Conservation (phyloP, 92 coral and sea anemone genomes). For the Ricordea florida region DNA sequence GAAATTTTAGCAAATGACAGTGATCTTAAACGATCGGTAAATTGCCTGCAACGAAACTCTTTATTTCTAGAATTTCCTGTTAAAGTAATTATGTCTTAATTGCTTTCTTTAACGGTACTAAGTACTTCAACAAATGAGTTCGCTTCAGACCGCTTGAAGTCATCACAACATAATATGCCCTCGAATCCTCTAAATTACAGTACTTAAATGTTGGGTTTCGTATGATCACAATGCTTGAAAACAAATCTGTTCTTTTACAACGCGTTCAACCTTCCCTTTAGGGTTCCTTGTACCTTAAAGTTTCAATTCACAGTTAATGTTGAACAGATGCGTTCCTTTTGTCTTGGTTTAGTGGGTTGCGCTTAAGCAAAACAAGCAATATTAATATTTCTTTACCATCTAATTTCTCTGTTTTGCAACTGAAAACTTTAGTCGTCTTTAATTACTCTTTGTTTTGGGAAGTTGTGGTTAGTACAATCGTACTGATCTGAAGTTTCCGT, state of each 20-base stretch:
- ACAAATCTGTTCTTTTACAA: neutral
- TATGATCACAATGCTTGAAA: neutral
- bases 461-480: neutral
- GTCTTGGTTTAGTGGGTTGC: neutral
- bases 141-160: neutral
- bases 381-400: neutral
- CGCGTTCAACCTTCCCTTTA: neutral
- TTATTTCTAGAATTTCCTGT: slow-evolving; percentile 39
- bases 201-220: no score
- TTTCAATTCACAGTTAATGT: slow-evolving; percentile 1
- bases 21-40: neutral
- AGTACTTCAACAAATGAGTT: slow-evolving; percentile 27
- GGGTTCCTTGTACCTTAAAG: slow-evolving; percentile 8
- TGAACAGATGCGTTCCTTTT: slow-evolving; percentile 29
- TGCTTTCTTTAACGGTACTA: slow-evolving; percentile 18
- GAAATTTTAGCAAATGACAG: neutral
- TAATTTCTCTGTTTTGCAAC: neutral
- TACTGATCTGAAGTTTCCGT: neutral
- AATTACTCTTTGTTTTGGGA: neutral
- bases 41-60: slow-evolving; percentile 13
- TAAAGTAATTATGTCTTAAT: slow-evolving; percentile 20
- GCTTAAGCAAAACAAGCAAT: neutral
- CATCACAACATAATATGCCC: neutral
- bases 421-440: neutral
- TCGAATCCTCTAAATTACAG: neutral